Percentiles rank a stretch among this genome's conserved stretches.
These are phyloP conservation scores for Agrochola macilenta DNA, from an alignment of 2,888 invertebrate genomes.

Conservation along the genomic window DNA sequence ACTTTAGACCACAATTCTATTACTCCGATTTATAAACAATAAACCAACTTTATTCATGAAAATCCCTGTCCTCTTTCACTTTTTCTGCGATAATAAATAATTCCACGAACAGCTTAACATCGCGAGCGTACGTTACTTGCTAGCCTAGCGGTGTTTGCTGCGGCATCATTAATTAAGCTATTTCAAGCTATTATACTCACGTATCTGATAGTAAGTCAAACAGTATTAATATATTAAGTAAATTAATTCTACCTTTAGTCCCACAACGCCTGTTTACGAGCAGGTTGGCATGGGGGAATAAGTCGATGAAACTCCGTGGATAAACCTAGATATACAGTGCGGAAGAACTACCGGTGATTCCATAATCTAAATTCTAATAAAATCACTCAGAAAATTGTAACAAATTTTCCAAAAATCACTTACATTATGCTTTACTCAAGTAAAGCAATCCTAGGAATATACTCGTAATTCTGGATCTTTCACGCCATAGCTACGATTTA, in stretches of 20 bases:
- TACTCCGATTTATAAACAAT: neutral
- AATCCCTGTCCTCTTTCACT: neutral
- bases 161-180: slow-evolving; percentile 68
- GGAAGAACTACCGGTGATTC: neutral
- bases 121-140: slow-evolving; percentile 39
- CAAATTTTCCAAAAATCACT: neutral
- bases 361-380: neutral
- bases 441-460: neutral
- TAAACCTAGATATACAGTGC: neutral
- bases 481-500: neutral
- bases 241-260: neutral
- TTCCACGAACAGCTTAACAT: neutral
- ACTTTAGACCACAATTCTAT: neutral
- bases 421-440: neutral
- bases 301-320: neutral
- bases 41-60: neutral
- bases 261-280: neutral
- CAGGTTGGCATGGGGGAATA: neutral
- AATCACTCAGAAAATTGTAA: neutral
- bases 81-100: neutral
- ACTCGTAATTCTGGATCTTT: neutral
- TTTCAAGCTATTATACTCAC: slow-evolving; percentile 63
- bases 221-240: slow-evolving; percentile 27
- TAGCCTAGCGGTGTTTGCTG: slow-evolving; percentile 47
- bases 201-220: slow-evolving; percentile 53